phyloP scores from a whole-genome alignment of 2,113 vertebrate genomes.

The Percina caprodes region DNA sequence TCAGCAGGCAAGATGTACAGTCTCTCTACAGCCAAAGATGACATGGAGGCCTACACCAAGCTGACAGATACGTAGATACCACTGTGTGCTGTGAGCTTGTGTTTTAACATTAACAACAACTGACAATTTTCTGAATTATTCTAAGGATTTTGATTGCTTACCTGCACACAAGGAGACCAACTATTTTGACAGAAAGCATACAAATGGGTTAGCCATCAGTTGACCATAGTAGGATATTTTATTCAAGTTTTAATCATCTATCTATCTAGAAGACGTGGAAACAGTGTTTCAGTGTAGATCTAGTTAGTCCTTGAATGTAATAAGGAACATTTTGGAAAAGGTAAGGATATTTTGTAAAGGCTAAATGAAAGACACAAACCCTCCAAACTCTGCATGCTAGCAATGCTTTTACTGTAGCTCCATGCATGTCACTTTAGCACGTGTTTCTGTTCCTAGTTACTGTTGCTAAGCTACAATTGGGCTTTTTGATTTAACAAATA shows the following conservation, averaged over 20 bases:
- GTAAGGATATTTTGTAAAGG: background rate
- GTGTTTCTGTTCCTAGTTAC: no score
- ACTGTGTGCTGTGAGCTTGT: background rate
- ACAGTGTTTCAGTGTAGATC: no score
- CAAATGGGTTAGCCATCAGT: no score
- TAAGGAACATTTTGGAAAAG: no score
- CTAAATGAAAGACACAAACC: background rate
- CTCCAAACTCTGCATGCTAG: background rate
- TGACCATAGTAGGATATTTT: no score
- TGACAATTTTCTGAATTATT: background rate
- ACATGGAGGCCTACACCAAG: conserved; percentile 93
- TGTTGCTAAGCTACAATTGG: no score
- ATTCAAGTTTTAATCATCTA: background rate
- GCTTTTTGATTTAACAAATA: no score
- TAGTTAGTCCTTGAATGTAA: no score
- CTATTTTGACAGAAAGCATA: background rate
- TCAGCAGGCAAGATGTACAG: conserved; percentile 67
- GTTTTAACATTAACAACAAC: background rate
- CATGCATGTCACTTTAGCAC: background rate
- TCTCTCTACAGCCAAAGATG: conserved; percentile 86
- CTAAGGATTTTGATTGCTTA: background rate
- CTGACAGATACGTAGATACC: conserved; percentile 86
- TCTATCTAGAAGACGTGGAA: background rate
- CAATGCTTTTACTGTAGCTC: background rate
- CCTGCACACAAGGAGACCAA: background rate